Conservation (phyloP, 2,888 invertebrate species). For the Euclidia mi region DNA sequence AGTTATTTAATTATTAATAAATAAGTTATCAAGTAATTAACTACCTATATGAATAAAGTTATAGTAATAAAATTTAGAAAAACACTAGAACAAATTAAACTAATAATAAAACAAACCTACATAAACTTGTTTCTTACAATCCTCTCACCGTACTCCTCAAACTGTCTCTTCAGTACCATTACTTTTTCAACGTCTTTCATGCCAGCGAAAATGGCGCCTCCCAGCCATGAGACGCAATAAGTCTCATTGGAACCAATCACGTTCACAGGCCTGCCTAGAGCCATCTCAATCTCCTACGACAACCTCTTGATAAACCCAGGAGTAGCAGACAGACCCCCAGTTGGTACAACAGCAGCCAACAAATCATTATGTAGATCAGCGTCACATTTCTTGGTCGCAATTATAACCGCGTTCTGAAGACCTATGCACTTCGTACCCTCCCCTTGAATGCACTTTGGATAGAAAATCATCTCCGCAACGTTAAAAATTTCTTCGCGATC, state of each 20-base stretch:
- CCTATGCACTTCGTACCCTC: conserved; percentile 52
- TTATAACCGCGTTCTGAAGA: conserved; percentile 65
- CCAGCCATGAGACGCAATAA: conserved; percentile 75
- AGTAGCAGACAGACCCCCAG: conserved; percentile 73
- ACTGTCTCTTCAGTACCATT: conserved; percentile 75
- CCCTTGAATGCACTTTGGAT: conserved; percentile 65
- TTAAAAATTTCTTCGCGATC: conserved; percentile 62
- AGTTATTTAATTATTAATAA: too few relatives aligned
- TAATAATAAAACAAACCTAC: conserved; percentile 16
- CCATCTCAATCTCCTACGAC: conserved; percentile 60
- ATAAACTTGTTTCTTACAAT: conserved; percentile 76
- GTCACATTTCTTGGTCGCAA: conserved; percentile 68
- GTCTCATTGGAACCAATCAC: conserved; percentile 67
- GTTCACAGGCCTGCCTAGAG: conserved; percentile 54
- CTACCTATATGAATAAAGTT: too few relatives aligned
- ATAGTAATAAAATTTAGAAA: background rate
- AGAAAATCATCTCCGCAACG: conserved; percentile 72
- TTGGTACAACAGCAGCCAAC: conserved; percentile 66
- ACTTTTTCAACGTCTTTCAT: conserved; percentile 66
- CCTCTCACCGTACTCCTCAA: conserved; percentile 75
- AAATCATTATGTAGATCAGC: conserved; percentile 64
- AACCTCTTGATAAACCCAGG: conserved; percentile 71
- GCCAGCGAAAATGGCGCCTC: conserved; percentile 78
- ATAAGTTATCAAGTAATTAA: too few relatives aligned
- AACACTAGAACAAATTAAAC: background rate